These are phyloP conservation scores for Chiridota heheva DNA, from an alignment of 35 echinoderm and acorn worm genomes.

Conservation along the genomic window DNA sequence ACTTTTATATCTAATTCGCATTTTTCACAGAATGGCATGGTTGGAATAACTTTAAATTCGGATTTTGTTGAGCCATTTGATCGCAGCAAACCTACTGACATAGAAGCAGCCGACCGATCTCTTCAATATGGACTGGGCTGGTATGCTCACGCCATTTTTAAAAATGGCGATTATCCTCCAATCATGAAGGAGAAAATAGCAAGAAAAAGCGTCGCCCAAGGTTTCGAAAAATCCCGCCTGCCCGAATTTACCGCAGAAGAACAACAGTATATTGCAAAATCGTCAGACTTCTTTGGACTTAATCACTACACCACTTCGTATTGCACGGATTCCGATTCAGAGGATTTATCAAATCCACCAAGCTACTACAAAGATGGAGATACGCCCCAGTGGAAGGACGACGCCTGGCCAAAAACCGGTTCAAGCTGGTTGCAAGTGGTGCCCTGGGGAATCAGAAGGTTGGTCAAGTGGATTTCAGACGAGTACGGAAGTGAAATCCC, in stretches of 20 bases:
- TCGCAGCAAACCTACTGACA: slow-evolving; percentile 15
- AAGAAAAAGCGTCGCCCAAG: slow-evolving; percentile 57
- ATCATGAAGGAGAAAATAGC: slow-evolving; percentile 79
- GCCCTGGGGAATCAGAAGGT: slow-evolving; percentile 75
- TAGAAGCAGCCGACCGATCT: slow-evolving; percentile 64
- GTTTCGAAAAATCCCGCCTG: slow-evolving; percentile 53
- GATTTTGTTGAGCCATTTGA: slow-evolving; percentile 63
- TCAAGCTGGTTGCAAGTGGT: slow-evolving; percentile 74
- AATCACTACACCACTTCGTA: slow-evolving; percentile 59
- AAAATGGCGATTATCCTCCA: slow-evolving; percentile 80
- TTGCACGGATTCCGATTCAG: neutral
- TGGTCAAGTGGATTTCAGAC: slow-evolving; percentile 70
- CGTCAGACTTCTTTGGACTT: slow-evolving; percentile 68
- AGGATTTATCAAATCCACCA: neutral
- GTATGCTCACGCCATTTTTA: slow-evolving; percentile 76
- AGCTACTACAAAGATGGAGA: slow-evolving; percentile 58
- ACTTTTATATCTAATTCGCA: too few species aligned
- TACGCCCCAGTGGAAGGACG: slow-evolving; percentile 37
- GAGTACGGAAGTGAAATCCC: slow-evolving; percentile 43
- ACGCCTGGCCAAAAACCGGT: slow-evolving; percentile 62
- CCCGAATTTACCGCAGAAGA: slow-evolving; percentile 77
- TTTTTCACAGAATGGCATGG: slow-evolving; percentile 52
- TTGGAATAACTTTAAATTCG: slow-evolving; percentile 76
- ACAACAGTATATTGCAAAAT: slow-evolving; percentile 49
- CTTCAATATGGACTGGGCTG: slow-evolving; percentile 81